These are phyloP conservation scores for Cryptocephalus moraei DNA, from an alignment of 2,888 invertebrate genomes.

Conservation along the genomic window DNA sequence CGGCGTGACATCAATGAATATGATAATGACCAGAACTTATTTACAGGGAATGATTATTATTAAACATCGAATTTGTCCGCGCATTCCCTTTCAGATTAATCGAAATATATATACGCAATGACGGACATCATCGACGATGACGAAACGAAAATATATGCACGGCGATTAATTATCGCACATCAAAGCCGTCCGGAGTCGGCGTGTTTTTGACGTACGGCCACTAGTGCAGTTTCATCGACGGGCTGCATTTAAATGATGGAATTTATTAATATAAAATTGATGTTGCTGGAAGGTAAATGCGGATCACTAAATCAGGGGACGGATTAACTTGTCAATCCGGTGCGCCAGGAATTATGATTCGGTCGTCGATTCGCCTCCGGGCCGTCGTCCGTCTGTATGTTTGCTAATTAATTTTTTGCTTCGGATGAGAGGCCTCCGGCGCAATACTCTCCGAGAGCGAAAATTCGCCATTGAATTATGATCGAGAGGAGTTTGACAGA, in stretches of 20 bases:
- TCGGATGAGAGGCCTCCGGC: too few relatives aligned
- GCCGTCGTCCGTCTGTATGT: constrained; percentile 9
- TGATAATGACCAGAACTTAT: too few relatives aligned
- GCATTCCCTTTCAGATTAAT: too few relatives aligned
- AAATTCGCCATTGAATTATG: too few relatives aligned
- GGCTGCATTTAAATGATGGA: constrained; percentile 25
- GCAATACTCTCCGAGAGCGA: too few relatives aligned
- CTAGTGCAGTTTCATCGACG: constrained; percentile 16
- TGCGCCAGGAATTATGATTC: constrained; percentile 14
- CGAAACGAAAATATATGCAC: too few relatives aligned
- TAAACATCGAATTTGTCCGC: too few relatives aligned
- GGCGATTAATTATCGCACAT: constrained; percentile 7
- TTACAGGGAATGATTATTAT: too few relatives aligned
- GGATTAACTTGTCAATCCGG: constrained; percentile 22
- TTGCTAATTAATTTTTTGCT: constrained; percentile 10
- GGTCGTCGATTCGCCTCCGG: constrained; percentile 8
- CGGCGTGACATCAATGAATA: too few relatives aligned
- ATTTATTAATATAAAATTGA: constrained; percentile 26
- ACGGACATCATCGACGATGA: too few relatives aligned
- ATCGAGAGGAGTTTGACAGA: too few relatives aligned
- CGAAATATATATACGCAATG: too few relatives aligned
- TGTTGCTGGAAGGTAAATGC: constrained; percentile 15
- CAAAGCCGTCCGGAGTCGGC: constrained; percentile 14
- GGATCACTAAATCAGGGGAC: constrained; percentile 20
- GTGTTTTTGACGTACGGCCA: constrained; percentile 26